Evolutionary conservation across 2,113 vertebrate genomes (phyloP).

Genomic region (Trichechus manatus): DNA sequence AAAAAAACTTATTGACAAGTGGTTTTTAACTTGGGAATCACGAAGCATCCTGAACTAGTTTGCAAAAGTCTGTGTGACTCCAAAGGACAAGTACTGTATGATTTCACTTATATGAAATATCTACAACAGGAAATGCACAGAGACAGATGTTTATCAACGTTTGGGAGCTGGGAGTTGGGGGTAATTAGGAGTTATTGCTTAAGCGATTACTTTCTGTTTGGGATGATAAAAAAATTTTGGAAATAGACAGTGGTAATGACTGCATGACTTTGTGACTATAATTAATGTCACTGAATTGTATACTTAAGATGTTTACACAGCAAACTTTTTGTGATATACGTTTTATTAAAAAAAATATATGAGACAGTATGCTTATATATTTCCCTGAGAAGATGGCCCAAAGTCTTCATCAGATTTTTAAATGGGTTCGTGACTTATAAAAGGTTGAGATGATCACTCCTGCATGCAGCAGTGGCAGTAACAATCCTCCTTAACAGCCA

Average conservation of each 20-base stretch:
- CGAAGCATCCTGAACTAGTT: not conserved
- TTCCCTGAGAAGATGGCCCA: not conserved
- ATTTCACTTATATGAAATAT: not conserved
- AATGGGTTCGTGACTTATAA: not conserved
- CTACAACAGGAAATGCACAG: not conserved
- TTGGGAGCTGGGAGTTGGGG: not conserved
- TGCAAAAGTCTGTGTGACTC: not conserved
- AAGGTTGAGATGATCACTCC: not conserved
- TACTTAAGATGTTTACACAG: not conserved
- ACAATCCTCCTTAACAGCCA: no score
- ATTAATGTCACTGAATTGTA: not conserved
- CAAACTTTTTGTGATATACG: not conserved
- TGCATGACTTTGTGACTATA: not conserved
- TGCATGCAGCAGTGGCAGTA: rapidly evolving
- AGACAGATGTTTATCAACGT: not conserved
- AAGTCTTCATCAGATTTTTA: not conserved
- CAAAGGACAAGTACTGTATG: not conserved
- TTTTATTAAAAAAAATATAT: not conserved
- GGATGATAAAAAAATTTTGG: not conserved
- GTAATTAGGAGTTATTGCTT: not conserved
- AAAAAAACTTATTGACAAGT: not conserved
- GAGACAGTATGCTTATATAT: rapidly evolving
- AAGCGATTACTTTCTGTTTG: not conserved
- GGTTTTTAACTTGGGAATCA: not conserved
- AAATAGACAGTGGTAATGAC: not conserved